phyloP scores from a whole-genome alignment of 2,797 vertebrate genomes.

The Danio tinwini region DNA sequence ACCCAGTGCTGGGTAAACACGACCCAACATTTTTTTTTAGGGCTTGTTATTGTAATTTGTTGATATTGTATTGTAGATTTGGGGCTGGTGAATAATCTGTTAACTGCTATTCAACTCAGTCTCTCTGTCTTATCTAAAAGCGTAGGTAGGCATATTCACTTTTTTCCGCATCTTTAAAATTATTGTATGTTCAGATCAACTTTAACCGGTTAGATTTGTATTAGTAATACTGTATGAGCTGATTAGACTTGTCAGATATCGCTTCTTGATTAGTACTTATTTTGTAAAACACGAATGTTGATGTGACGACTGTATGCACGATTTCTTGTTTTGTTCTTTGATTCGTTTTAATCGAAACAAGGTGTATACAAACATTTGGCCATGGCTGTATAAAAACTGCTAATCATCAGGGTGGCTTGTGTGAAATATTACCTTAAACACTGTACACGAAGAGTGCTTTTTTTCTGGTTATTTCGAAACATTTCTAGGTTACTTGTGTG shows the following conservation, averaged over 20 bases:
- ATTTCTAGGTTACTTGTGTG: neutral
- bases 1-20: no score
- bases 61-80: slow-evolving; percentile 22
- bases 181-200: slow-evolving; percentile 16
- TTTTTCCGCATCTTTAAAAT: slow-evolving; percentile 17
- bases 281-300: slow-evolving; percentile 10
- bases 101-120: slow-evolving; percentile 17
- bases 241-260: slow-evolving; percentile 7
- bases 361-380: neutral
- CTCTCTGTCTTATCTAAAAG: slow-evolving; percentile 3
- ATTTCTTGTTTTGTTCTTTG: neutral
- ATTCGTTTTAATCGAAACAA: slow-evolving; percentile 7
- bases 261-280: slow-evolving; percentile 23
- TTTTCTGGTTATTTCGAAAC: neutral
- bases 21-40: neutral
- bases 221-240: slow-evolving; percentile 21
- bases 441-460: neutral
- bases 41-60: neutral
- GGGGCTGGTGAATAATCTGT: slow-evolving; percentile 14
- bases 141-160: neutral
- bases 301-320: slow-evolving; percentile 25
- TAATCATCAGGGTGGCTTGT: neutral
- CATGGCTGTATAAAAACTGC: slow-evolving; percentile 22
- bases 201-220: slow-evolving; percentile 3
- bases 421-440: neutral